These are phyloP conservation scores for Halcyon malimbica DNA, from an alignment of 2,113 vertebrate species.

Conservation along the genomic window DNA sequence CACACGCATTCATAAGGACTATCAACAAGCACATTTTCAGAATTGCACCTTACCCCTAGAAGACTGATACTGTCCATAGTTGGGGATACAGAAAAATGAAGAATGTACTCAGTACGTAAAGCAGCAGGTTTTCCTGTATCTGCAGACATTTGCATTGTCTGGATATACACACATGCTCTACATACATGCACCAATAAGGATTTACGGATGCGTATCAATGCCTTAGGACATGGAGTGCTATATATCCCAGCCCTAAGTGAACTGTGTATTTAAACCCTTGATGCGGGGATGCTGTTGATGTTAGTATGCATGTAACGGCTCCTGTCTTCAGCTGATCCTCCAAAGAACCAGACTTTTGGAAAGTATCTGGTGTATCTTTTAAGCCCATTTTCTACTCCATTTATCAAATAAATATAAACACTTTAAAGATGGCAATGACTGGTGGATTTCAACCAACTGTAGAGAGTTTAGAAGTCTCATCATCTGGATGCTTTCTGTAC, in stretches of 20 bases:
- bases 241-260: not conserved
- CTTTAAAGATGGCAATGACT: not conserved
- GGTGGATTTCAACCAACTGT: not conserved
- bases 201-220: not conserved
- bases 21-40: not conserved
- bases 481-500: not conserved
- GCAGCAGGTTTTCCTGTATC: not conserved
- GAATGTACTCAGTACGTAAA: not conserved
- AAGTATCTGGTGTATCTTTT: not conserved
- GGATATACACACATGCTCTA: rapidly evolving
- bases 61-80: not conserved
- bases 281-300: not conserved
- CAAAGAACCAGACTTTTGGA: not conserved
- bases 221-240: not conserved
- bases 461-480: not conserved
- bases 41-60: not conserved
- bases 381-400: not conserved
- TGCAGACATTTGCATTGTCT: not conserved
- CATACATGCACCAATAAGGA: not conserved
- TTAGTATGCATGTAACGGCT: not conserved
- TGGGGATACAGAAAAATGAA: not conserved
- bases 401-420: not conserved
- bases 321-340: not conserved
- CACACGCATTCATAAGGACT: not conserved
- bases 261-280: not conserved